Conservation (phyloP, 2,113 vertebrate species). For the Cynocephalus volans region DNA sequence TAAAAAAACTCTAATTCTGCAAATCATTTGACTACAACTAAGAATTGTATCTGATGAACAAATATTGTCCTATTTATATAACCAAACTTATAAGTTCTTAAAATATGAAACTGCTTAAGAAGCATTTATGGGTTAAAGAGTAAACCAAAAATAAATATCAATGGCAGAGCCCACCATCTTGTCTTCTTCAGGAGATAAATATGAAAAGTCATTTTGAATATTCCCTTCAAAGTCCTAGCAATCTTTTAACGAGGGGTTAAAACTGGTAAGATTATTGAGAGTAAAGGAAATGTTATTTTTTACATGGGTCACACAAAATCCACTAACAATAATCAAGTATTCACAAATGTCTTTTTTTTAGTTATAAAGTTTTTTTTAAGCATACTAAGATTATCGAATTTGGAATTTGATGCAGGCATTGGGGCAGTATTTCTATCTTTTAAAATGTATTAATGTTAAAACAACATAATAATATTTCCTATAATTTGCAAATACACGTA, state of each 20-base stretch:
- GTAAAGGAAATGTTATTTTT: neutral
- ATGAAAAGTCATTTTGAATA: neutral
- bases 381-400: neutral
- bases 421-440: neutral
- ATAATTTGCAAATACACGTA: neutral
- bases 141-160: neutral
- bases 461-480: neutral
- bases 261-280: neutral
- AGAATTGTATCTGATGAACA: neutral
- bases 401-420: neutral
- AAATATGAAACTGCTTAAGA: neutral
- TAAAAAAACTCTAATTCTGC: neutral
- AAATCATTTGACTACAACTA: neutral
- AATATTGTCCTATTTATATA: neutral
- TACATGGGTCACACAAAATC: neutral
- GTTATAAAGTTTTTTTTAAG: neutral
- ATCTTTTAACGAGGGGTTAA: neutral
- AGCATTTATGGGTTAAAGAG: neutral
- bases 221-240: neutral
- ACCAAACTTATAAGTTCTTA: neutral
- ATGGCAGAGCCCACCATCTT: neutral
- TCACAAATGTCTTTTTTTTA: neutral
- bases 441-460: conserved; percentile 17
- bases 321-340: neutral
- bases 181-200: neutral